Evolutionary conservation across 2,113 vertebrate species (phyloP).

Genomic region (Calonectris borealis): DNA sequence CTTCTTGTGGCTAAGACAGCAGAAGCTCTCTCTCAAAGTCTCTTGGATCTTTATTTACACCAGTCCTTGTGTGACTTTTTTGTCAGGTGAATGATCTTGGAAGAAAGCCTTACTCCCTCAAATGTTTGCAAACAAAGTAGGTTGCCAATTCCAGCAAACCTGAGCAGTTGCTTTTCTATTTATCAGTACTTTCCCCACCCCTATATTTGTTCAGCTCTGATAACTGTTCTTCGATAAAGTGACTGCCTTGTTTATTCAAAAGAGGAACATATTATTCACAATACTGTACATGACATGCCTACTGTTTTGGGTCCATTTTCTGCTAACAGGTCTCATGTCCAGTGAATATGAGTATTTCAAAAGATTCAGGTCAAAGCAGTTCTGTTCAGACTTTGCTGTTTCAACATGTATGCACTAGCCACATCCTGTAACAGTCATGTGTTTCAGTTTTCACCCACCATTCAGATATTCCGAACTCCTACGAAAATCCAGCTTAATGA

Average conservation of each 20-base stretch:
- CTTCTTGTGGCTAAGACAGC: neutral
- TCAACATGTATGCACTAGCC: neutral
- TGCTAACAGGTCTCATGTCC: neutral
- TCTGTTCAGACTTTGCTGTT: neutral
- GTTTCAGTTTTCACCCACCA: neutral
- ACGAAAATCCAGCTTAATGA: neutral
- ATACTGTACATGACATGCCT: neutral
- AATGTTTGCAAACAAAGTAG: neutral
- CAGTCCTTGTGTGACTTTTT: neutral
- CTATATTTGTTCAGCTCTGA: conserved; percentile 38
- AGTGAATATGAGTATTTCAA: neutral
- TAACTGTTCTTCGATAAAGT: conserved; percentile 28
- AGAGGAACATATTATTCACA: neutral
- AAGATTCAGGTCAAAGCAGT: neutral
- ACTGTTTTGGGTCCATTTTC: neutral
- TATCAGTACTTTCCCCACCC: conserved; percentile 16
- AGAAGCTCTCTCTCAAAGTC: neutral
- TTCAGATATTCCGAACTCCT: neutral
- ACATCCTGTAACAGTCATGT: neutral
- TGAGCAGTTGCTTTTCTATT: neutral
- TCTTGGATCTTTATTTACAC: neutral
- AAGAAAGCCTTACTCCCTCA: neutral
- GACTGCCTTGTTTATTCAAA: conserved; percentile 16
- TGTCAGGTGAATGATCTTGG: neutral
- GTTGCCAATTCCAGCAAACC: neutral